Conservation (phyloP, 2,888 invertebrate genomes). For the Hemaris fuciformis region DNA sequence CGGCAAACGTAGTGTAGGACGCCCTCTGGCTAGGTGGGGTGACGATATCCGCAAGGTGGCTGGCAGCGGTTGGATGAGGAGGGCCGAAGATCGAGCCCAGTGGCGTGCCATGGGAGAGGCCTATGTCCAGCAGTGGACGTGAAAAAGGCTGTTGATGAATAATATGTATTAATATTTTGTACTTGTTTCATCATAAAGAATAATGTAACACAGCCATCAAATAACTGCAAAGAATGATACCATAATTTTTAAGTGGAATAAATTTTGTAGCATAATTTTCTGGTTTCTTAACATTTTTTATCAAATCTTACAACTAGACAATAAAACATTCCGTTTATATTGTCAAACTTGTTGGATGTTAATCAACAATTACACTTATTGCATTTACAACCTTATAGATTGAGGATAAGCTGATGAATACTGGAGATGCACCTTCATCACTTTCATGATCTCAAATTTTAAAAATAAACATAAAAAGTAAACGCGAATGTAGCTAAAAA, state of each 20-base stretch:
- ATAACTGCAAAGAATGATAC: too few relatives aligned
- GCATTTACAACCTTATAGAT: conserved; percentile 7
- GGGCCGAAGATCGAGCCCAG: too few relatives aligned
- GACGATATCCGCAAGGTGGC: too few relatives aligned
- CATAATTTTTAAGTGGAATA: not conserved
- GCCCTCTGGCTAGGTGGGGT: too few relatives aligned
- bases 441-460: conserved; percentile 13
- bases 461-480: not conserved
- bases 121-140: too few relatives aligned
- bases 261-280: not conserved
- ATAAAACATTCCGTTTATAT: conserved; percentile 4
- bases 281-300: not conserved
- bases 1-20: too few relatives aligned
- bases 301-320: conserved; percentile 1
- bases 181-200: too few relatives aligned
- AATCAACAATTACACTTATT: conserved; percentile 9
- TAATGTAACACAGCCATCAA: too few relatives aligned
- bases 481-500: not conserved
- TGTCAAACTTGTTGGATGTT: not conserved
- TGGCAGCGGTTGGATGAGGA: too few relatives aligned
- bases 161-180: too few relatives aligned
- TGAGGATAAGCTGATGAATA: not conserved
- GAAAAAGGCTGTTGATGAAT: too few relatives aligned
- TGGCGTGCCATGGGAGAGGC: too few relatives aligned
- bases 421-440: conserved; percentile 11